Evolutionary conservation across 1,140 invertebrate species (phyloP).

Genomic region (Sminthurides bifidus): DNA sequence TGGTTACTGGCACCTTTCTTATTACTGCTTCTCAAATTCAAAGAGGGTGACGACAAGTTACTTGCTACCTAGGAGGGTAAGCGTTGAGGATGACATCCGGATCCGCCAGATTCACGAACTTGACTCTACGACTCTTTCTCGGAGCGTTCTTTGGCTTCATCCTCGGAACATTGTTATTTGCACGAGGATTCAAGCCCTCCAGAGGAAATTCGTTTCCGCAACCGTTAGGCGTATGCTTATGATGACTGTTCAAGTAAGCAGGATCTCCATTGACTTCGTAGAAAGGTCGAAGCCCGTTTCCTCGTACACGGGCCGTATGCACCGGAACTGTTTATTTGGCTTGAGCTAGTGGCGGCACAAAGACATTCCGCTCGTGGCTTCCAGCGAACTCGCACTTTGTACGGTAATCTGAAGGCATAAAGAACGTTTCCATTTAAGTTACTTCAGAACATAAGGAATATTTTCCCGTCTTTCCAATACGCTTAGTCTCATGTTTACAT

Average conservation of each 20-base stretch:
- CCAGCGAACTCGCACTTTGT: constrained; percentile 23
- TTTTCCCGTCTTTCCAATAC: too few relatives aligned
- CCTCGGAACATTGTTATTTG: neutral
- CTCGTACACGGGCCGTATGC: neutral
- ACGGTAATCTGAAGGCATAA: neutral
- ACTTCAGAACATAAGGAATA: too few relatives aligned
- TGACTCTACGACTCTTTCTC: constrained; percentile 3
- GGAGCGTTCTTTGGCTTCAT: neutral
- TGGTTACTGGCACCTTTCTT: too few relatives aligned
- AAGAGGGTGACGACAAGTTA: too few relatives aligned
- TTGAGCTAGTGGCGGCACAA: constrained; percentile 9
- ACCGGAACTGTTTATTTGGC: constrained; percentile 10
- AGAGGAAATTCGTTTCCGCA: neutral
- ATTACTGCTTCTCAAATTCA: too few relatives aligned
- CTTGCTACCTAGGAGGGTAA: too few relatives aligned
- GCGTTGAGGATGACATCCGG: too few relatives aligned
- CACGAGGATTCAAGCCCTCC: neutral
- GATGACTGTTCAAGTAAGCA: constrained; percentile 3
- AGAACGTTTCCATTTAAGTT: too few relatives aligned
- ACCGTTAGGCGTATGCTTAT: neutral
- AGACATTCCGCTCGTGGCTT: constrained; percentile 15
- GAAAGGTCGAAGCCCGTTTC: neutral
- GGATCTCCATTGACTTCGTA: constrained; percentile 4
- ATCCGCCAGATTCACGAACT: neutral
- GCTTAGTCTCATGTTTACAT: too few relatives aligned